phyloP scores from a whole-genome alignment of 2,888 invertebrate species.

The Linnaemya vulpina region DNA sequence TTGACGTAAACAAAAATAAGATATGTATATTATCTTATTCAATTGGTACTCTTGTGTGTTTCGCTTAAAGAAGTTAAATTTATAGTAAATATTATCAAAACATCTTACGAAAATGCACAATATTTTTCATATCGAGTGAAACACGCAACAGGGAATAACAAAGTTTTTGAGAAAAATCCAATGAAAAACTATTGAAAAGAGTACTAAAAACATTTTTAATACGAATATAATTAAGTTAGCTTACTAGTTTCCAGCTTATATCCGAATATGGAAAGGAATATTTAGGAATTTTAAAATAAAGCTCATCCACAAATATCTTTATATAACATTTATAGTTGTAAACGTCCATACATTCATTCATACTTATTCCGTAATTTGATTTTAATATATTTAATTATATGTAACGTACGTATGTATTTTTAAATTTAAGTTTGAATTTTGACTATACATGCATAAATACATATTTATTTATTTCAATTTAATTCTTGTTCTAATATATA shows the following conservation, averaged over 20 bases:
- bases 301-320: background rate
- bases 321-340: background rate
- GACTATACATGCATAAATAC: background rate
- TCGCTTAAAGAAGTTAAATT: too few species aligned
- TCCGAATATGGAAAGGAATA: too few species aligned
- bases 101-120: too few species aligned
- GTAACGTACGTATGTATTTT: background rate
- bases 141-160: background rate
- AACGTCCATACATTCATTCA: background rate
- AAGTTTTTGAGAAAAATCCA: background rate
- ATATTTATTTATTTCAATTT: slow-evolving; percentile 14
- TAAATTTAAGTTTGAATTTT: slow-evolving; percentile 6
- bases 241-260: too few species aligned
- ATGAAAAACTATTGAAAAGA: too few species aligned
- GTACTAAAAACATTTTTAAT: too few species aligned
- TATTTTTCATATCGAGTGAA: too few species aligned
- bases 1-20: too few species aligned
- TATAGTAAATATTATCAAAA: too few species aligned
- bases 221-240: too few species aligned
- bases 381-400: background rate
- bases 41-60: too few species aligned
- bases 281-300: background rate
- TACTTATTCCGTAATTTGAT: background rate
- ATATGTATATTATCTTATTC: too few species aligned
- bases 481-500: background rate